These are phyloP conservation scores for Ooceraea biroi DNA, from an alignment of 1,140 invertebrate species.

Conservation along the genomic window DNA sequence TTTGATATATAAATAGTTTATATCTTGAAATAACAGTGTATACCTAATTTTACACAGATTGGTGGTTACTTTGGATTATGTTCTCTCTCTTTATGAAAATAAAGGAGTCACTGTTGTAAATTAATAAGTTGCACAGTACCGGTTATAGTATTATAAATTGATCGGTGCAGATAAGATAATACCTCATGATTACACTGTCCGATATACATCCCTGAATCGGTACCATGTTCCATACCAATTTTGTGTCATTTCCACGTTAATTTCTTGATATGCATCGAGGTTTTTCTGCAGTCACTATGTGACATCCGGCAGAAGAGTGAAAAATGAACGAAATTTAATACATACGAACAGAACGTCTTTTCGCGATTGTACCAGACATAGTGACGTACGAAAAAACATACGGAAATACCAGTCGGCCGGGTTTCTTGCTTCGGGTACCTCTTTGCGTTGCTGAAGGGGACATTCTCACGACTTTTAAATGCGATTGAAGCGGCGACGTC, in stretches of 20 bases:
- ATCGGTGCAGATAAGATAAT: too few species aligned
- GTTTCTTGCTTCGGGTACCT: conserved; percentile 68
- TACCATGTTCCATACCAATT: not conserved
- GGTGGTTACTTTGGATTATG: too few species aligned
- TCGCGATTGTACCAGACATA: conserved; percentile 27
- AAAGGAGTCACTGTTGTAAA: too few species aligned
- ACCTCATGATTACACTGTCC: too few species aligned
- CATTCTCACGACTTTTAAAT: conserved; percentile 61
- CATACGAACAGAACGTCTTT: conserved; percentile 41
- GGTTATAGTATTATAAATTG: too few species aligned
- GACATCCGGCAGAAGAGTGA: not conserved
- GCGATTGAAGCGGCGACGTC: conserved; percentile 19
- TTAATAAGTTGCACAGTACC: too few species aligned
- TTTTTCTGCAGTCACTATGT: not conserved
- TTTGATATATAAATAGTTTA: conserved; percentile 15
- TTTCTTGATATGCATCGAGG: not conserved
- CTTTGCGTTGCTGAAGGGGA: not conserved
- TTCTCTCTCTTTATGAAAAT: too few species aligned
- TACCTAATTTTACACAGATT: too few species aligned
- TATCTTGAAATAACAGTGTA: not conserved
- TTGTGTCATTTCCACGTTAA: not conserved
- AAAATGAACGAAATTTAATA: conserved; percentile 64
- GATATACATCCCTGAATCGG: too few species aligned
- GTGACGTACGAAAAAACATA: conserved; percentile 42
- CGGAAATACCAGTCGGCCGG: conserved; percentile 70